A percentile compares a stretch with the other conserved stretches of the same genome.
These are phyloP conservation scores for Falco biarmicus DNA, from an alignment of 2,797 vertebrate genomes.

Conservation along the genomic window DNA sequence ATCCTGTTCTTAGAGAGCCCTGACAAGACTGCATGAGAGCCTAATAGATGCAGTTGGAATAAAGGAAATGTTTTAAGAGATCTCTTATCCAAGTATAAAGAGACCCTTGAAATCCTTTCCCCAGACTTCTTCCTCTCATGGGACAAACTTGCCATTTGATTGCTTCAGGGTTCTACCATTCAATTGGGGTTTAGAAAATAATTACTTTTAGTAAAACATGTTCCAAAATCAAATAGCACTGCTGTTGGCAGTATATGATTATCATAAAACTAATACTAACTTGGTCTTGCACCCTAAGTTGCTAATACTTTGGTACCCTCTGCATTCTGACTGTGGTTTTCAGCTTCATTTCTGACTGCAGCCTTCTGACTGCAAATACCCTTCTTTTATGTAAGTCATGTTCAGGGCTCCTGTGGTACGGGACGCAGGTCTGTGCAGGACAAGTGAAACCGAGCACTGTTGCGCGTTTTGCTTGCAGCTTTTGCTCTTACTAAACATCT, in stretches of 20 bases:
- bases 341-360: background rate
- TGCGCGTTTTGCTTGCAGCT: background rate
- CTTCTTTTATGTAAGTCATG: background rate
- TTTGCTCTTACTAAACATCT: background rate
- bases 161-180: background rate
- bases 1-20: slow-evolving; percentile 29
- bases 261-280: background rate
- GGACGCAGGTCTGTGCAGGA: background rate
- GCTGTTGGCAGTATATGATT: background rate
- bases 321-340: background rate
- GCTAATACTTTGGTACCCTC: background rate
- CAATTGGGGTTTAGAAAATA: background rate
- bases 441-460: background rate
- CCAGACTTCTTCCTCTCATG: background rate
- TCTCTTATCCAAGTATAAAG: slow-evolving; percentile 8
- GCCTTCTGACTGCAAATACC: background rate
- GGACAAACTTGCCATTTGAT: slow-evolving; percentile 4
- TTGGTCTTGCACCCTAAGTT: background rate
- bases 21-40: background rate
- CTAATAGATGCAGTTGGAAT: background rate
- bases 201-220: background rate
- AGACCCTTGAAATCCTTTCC: slow-evolving; percentile 39
- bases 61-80: slow-evolving; percentile 43
- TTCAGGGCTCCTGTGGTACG: background rate
- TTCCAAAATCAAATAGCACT: background rate